A percentile compares a stretch with the other conserved stretches of the same genome.
phyloP scores from a whole-genome alignment of 2,888 invertebrate species.

The Melanostoma scalare region DNA sequence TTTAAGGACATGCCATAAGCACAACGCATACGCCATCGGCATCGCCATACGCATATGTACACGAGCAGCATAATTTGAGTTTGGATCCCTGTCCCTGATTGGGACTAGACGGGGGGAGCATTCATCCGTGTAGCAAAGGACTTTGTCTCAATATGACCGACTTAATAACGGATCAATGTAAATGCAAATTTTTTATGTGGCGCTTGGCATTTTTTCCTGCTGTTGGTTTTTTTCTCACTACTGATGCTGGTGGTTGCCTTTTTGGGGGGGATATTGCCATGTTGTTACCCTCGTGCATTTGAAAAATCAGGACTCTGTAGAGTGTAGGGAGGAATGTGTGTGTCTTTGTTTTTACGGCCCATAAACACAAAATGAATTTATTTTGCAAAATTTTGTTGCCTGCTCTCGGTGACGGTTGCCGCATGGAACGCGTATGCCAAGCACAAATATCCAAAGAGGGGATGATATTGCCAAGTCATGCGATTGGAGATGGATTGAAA shows the following conservation, averaged over 20 bases:
- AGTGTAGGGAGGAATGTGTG: constrained; percentile 48
- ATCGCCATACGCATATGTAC: constrained; percentile 47
- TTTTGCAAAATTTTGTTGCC: constrained; percentile 54
- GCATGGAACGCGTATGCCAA: not conserved
- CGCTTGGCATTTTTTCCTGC: constrained; percentile 52
- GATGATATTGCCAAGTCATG: constrained; percentile 61
- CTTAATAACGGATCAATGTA: constrained; percentile 73
- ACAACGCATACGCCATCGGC: constrained; percentile 4
- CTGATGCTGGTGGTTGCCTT: not conserved
- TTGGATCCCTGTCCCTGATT: constrained; percentile 18
- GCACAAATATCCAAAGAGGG: constrained; percentile 15
- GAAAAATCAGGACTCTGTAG: constrained; percentile 34
- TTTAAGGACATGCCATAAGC: constrained; percentile 37
- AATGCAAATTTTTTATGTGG: constrained; percentile 70
- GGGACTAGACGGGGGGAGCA: constrained; percentile 7
- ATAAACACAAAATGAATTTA: constrained; percentile 73
- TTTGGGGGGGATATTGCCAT: constrained; percentile 54
- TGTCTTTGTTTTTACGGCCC: constrained; percentile 73
- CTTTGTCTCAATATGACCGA: constrained; percentile 72
- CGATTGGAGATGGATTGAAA: constrained; percentile 68
- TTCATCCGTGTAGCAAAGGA: constrained; percentile 55
- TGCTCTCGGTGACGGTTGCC: constrained; percentile 18
- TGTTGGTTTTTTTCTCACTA: not conserved
- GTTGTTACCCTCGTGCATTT: constrained; percentile 60
- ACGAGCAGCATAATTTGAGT: constrained; percentile 43